phyloP scores from a whole-genome alignment of 2,797 vertebrate genomes.

The Cyprinella venusta region DNA sequence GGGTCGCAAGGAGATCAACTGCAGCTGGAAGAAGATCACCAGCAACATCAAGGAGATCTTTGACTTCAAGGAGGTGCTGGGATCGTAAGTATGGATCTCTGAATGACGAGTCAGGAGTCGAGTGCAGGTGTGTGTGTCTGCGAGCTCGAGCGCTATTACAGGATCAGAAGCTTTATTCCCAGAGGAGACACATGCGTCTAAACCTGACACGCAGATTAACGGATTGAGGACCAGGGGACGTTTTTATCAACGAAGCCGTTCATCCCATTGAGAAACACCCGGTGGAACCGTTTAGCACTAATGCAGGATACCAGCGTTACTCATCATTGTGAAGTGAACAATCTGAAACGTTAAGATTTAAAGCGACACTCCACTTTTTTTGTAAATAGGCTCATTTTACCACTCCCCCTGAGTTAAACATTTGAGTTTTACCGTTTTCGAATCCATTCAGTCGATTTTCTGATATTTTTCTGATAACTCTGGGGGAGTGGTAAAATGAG shows the following conservation, averaged over 20 bases:
- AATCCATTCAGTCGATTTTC: too few relatives aligned
- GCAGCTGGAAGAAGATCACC: conserved; percentile 91
- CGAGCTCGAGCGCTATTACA: not conserved
- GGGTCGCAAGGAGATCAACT: conserved; percentile 86
- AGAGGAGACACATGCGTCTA: conserved; percentile 15
- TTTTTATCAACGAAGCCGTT: conserved; percentile 59
- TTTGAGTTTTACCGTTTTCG: too few relatives aligned
- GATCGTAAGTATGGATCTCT: conserved; percentile 85
- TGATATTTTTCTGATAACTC: too few relatives aligned
- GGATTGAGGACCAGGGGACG: conserved; percentile 26
- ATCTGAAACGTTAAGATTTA: not conserved
- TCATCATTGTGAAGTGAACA: not conserved
- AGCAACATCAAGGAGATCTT: conserved; percentile 92
- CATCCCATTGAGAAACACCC: not conserved
- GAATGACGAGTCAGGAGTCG: not conserved
- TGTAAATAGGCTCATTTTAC: too few relatives aligned
- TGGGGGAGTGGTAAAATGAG: too few relatives aligned
- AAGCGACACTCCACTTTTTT: too few relatives aligned
- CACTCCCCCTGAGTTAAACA: too few relatives aligned
- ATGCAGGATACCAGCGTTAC: not conserved
- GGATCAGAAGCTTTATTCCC: not conserved
- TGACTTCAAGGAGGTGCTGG: conserved; percentile 90
- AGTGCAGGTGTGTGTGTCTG: not conserved
- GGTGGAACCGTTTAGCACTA: too few relatives aligned
- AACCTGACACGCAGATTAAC: conserved; percentile 17